Conservation (phyloP, 1,140 invertebrate genomes). For the Lasioglossum baleicum region DNA sequence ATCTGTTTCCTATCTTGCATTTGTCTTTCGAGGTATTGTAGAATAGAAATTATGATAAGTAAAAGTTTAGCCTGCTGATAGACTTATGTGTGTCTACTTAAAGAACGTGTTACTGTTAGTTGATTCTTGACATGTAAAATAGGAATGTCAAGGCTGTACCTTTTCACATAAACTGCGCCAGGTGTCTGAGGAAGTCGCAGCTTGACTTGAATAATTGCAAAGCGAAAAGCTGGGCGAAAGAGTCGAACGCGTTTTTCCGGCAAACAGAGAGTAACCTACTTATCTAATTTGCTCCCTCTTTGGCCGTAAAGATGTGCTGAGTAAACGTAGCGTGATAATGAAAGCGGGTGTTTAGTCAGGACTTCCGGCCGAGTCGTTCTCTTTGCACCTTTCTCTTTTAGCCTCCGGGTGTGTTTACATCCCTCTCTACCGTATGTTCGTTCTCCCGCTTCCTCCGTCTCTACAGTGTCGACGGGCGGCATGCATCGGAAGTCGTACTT, state of each 20-base stretch:
- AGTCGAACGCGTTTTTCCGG: background rate
- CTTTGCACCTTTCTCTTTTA: constrained; percentile 44
- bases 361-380: constrained; percentile 63
- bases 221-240: background rate
- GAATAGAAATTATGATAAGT: too few species aligned
- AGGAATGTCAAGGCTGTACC: too few species aligned
- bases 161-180: too few species aligned
- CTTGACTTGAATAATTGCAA: too few species aligned
- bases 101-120: too few species aligned
- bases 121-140: too few species aligned
- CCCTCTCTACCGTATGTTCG: constrained; percentile 37
- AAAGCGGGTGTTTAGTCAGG: constrained; percentile 72
- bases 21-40: too few species aligned
- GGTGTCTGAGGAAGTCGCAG: too few species aligned
- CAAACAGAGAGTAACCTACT: constrained; percentile 59
- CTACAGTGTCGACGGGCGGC: constrained; percentile 41
- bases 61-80: too few species aligned
- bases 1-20: too few species aligned
- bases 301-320: constrained; percentile 44
- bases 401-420: constrained; percentile 20
- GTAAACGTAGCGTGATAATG: constrained; percentile 71
- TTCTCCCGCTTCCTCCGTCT: background rate
- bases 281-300: constrained; percentile 65
- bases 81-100: too few species aligned
- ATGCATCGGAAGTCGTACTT: constrained; percentile 79